Conservation (phyloP, 1,140 invertebrate genomes). For the Lordiphosa clarofinis region DNA sequence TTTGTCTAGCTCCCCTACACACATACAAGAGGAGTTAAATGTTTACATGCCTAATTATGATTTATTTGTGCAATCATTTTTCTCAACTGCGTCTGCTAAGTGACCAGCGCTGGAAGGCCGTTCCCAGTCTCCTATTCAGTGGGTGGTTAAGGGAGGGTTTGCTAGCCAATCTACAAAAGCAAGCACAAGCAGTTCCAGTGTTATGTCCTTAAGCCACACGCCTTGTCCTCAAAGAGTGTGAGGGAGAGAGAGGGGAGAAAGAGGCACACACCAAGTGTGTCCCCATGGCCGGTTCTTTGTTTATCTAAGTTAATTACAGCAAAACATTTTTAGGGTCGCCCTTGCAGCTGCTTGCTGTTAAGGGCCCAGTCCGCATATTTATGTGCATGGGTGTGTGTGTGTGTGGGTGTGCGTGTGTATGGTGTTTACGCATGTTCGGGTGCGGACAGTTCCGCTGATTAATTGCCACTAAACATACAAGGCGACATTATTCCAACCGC, state of each 20-base stretch:
- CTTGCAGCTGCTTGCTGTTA: conserved; percentile 23
- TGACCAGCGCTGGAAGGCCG: conserved; percentile 12
- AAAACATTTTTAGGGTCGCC: conserved; percentile 71
- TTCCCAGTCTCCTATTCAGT: neutral
- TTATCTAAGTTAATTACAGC: conserved; percentile 77
- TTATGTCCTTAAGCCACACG: conserved; percentile 8
- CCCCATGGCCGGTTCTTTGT: conserved; percentile 50
- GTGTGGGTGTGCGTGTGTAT: conserved; percentile 18
- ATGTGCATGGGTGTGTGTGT: conserved; percentile 12
- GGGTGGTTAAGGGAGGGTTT: conserved; percentile 5
- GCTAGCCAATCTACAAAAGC: conserved; percentile 2
- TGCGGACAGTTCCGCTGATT: conserved; percentile 75
- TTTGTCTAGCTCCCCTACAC: conserved; percentile 25
- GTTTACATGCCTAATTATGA: conserved; percentile 74
- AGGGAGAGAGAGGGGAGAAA: conserved; percentile 7
- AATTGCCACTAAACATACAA: conserved; percentile 72
- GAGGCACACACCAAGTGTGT: conserved; percentile 27
- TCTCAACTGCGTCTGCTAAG: conserved; percentile 41
- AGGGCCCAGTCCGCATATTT: conserved; percentile 33
- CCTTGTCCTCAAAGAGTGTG: neutral
- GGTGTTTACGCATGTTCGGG: conserved; percentile 65
- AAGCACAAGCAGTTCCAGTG: neutral
- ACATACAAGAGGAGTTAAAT: conserved; percentile 30
- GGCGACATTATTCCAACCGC: conserved; percentile 59
- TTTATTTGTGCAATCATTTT: conserved; percentile 68